Conservation (phyloP, 1,140 invertebrate species). For the Zaprionus vittiger region DNA sequence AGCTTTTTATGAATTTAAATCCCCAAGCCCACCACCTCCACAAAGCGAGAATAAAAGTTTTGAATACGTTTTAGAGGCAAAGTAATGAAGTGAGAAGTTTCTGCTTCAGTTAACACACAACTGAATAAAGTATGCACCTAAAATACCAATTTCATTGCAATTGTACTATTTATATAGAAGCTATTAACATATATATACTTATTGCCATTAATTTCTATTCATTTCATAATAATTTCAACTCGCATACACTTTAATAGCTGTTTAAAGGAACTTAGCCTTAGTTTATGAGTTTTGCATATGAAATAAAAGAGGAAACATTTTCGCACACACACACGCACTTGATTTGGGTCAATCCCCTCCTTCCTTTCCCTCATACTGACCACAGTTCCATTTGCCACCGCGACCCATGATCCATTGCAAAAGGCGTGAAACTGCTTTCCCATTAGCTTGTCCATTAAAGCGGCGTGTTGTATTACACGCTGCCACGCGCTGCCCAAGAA, state of each 20-base stretch:
- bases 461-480: slow-evolving; percentile 65
- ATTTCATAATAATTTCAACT: too few species aligned
- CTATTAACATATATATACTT: too few species aligned
- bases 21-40: rapidly evolving
- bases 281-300: background rate
- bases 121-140: background rate
- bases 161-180: background rate
- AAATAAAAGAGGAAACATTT: background rate
- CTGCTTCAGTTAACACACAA: background rate
- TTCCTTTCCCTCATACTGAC: background rate
- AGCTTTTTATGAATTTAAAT: background rate
- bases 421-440: slow-evolving; percentile 24
- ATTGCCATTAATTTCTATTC: too few species aligned
- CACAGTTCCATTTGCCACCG: slow-evolving; percentile 12
- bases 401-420: slow-evolving; percentile 9
- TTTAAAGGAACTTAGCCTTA: background rate
- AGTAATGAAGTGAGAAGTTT: background rate
- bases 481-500: slow-evolving; percentile 31
- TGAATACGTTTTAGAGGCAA: background rate
- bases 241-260: too few species aligned
- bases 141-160: background rate
- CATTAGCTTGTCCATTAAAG: slow-evolving; percentile 65
- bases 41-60: background rate
- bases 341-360: background rate
- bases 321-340: background rate